A percentile compares a stretch with the other conserved stretches of the same genome.
Conservation (phyloP, 1,140 invertebrate species). For the Monochamus saltuarius region DNA sequence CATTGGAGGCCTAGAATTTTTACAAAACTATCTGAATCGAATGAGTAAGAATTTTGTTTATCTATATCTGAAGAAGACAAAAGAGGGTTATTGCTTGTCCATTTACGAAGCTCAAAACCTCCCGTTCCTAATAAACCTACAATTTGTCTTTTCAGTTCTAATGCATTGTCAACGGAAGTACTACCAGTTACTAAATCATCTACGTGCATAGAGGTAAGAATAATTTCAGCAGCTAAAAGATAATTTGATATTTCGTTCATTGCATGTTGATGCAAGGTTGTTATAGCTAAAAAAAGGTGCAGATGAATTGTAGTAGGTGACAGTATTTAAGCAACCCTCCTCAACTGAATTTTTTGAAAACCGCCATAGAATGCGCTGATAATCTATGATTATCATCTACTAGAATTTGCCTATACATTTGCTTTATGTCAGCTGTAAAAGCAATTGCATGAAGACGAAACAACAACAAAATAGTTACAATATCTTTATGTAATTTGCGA, state of each 20-base stretch:
- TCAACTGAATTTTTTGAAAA: neutral
- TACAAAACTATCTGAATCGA: neutral
- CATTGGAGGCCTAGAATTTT: constrained; percentile 3
- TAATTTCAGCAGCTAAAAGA: neutral
- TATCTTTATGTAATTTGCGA: constrained; percentile 23
- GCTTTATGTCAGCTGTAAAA: constrained; percentile 30
- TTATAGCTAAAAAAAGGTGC: constrained; percentile 16
- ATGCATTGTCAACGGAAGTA: constrained; percentile 26
- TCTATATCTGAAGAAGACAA: neutral
- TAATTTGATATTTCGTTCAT: constrained; percentile 10
- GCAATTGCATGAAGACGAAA: constrained; percentile 29
- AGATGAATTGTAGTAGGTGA: neutral
- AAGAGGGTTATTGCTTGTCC: constrained; percentile 47
- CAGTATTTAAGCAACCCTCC: neutral
- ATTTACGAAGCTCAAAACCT: constrained; percentile 41
- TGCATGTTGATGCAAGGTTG: constrained; percentile 13
- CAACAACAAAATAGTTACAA: constrained; percentile 21
- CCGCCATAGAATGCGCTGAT: neutral
- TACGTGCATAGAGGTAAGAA: constrained; percentile 24
- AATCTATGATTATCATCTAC: neutral
- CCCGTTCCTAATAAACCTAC: neutral
- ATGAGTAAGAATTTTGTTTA: neutral
- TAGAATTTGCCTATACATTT: constrained; percentile 31
- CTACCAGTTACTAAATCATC: constrained; percentile 45
- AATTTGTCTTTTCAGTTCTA: neutral